Conservation (phyloP, 2,888 invertebrate genomes). For the Pantelozetes paolii region DNA sequence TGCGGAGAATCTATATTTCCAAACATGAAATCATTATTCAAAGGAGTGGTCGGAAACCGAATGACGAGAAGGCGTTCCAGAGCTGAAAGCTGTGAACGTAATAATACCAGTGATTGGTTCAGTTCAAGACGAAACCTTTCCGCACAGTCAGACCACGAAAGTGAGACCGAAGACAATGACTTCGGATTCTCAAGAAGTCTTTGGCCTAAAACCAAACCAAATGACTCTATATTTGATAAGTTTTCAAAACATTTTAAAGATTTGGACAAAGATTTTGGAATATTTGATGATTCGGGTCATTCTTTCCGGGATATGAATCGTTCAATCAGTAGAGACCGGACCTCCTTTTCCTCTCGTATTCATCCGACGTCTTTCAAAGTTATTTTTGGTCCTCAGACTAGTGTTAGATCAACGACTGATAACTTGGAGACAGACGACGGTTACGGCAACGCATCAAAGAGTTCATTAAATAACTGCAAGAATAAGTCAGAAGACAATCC, state of each 20-base stretch:
- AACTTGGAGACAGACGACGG: not conserved
- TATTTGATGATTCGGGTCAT: slow-evolving; percentile 2
- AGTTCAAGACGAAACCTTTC: slow-evolving; percentile 3
- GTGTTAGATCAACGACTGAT: not conserved
- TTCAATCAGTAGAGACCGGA: slow-evolving; percentile 21
- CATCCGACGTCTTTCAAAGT: slow-evolving; percentile 9
- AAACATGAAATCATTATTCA: slow-evolving; percentile 45
- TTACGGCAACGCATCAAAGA: not conserved
- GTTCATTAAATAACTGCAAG: not conserved
- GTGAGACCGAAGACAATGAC: slow-evolving; percentile 30
- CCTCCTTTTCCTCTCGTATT: slow-evolving; percentile 4
- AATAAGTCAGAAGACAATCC: not conserved
- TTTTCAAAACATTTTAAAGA: slow-evolving; percentile 37
- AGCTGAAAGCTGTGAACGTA: slow-evolving; percentile 46
- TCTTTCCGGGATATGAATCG: slow-evolving; percentile 1
- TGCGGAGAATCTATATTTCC: slow-evolving; percentile 47
- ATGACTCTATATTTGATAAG: slow-evolving; percentile 27
- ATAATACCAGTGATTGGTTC: slow-evolving; percentile 41
- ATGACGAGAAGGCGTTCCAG: slow-evolving; percentile 45
- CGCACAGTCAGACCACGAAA: slow-evolving; percentile 37
- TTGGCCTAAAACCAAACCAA: slow-evolving; percentile 18
- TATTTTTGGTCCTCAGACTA: slow-evolving; percentile 3
- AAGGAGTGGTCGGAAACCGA: slow-evolving; percentile 44
- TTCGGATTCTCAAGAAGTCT: not conserved
- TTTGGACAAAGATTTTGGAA: slow-evolving; percentile 8